Conservation (phyloP, 2,797 vertebrate species). For the Pipistrellus pygmaeus region DNA sequence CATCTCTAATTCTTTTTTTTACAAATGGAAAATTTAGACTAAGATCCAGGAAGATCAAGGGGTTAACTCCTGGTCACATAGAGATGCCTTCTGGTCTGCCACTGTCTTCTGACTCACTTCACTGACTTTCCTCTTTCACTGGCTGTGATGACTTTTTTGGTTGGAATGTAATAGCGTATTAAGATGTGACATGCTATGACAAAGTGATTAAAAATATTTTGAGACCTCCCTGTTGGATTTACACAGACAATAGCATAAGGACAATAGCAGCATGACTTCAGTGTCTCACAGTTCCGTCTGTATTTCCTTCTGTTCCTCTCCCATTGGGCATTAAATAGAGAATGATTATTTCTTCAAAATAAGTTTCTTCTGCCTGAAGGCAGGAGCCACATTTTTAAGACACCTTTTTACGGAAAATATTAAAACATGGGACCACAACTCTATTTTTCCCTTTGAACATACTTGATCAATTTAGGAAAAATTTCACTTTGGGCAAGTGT, state of each 20-base stretch:
- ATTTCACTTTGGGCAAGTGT: neutral
- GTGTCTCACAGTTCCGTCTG: neutral
- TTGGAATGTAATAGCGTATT: neutral
- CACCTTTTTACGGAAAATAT: slow-evolving; percentile 2
- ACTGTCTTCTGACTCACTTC: neutral
- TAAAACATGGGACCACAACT: neutral
- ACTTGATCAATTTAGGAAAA: neutral
- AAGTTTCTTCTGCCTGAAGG: slow-evolving; percentile 19
- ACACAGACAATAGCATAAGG: neutral
- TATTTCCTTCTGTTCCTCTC: slow-evolving; percentile 16
- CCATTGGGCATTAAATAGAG: neutral
- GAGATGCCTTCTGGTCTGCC: neutral
- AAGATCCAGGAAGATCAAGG: neutral
- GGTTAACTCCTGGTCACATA: neutral
- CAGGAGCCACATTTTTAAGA: neutral
- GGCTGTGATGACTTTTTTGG: neutral
- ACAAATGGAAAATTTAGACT: neutral
- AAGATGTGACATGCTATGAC: slow-evolving; percentile 22
- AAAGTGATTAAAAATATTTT: slow-evolving; percentile 38
- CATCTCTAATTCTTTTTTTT: neutral
- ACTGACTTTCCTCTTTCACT: neutral
- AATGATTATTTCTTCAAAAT: neutral
- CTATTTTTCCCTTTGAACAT: slow-evolving; percentile 13
- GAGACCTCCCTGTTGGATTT: neutral
- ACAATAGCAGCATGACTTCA: neutral